A percentile compares a stretch with the other conserved stretches of the same genome.
These are phyloP conservation scores for Pedionomus torquatus DNA, from an alignment of 2,113 vertebrate genomes.

Conservation along the genomic window DNA sequence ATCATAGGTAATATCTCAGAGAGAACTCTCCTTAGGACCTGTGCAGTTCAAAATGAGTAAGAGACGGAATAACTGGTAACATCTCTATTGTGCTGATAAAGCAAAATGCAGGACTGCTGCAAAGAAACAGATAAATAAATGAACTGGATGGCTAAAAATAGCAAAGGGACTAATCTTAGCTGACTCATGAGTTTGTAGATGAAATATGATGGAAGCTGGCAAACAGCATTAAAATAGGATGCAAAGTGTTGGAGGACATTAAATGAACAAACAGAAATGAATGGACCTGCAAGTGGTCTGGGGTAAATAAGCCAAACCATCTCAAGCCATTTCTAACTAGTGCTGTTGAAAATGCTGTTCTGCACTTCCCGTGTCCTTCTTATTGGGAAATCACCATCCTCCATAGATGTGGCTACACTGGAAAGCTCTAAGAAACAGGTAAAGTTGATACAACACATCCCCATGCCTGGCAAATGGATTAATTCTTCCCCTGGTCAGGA, in stretches of 20 bases:
- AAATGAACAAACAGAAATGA: not conserved
- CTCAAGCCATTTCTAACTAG: not conserved
- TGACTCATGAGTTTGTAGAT: not conserved
- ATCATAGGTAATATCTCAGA: not conserved
- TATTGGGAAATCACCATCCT: not conserved
- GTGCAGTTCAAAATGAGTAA: conserved; percentile 12
- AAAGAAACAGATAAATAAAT: conserved; percentile 41
- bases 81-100: conserved; percentile 34
- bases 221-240: not conserved
- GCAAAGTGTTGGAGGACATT: not conserved
- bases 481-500: not conserved
- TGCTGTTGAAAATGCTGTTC: not conserved
- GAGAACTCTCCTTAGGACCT: not conserved
- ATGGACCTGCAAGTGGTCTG: not conserved
- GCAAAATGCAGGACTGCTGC: not conserved
- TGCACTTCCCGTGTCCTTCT: not conserved
- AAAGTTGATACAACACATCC: not conserved
- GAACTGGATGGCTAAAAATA: conserved; percentile 8
- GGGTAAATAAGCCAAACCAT: not conserved
- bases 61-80: not conserved
- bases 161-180: not conserved
- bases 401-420: not conserved
- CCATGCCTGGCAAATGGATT: not conserved
- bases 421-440: not conserved
- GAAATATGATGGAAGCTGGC: not conserved